Evolutionary conservation across 2,797 vertebrate species (phyloP), one percentile per base, ranked within the genome.

Genomic region (Diglossa cyanea): DNA sequence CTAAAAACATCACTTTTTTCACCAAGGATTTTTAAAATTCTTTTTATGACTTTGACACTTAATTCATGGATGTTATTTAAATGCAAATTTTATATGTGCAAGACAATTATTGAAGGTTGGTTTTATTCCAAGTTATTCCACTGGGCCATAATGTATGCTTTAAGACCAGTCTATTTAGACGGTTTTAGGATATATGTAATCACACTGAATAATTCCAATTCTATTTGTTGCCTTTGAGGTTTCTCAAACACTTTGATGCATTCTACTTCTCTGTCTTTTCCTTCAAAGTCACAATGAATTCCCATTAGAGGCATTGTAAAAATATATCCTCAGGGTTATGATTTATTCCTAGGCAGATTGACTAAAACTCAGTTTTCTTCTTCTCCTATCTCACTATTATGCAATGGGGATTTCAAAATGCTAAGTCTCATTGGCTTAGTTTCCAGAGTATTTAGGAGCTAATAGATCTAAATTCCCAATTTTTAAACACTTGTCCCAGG

Each of bases 281-380:
- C 31, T 92, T 94, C 88, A 95, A 96, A 96, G 75, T 90, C 61
- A 67, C 78, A 93, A 58, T 53, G 55, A 85, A 80, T 74, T 87
- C 71, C 68, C 11, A 0, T 75, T 72, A 60, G 76, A 79, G 19
- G 16, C 24, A 55, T 87, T 96, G 50, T 80, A 89, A 92, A 83
- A 85, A 89, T 95, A 71, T 86, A 91, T 93, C 84, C 65, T 92
- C 37, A 37, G 86, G 75, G 84, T 91, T 93, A 91, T 86, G 35
- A 91, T 83, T 92, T 93, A 89, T 90, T 87, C 75, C 78, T 71
- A 86, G 13, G 66, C 39, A 79, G 53, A 63, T 44, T 47, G 39
- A 65, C 42, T 93, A 85, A 91, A 92, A 82, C 28, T 74, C 67
- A 31, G 1, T 85, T 94, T 91, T 85, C 21, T 83, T 42, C 45